Percentiles rank a stretch among this genome's conserved stretches.
Conservation (phyloP, 2,888 invertebrate species). For the Amiota communis region DNA sequence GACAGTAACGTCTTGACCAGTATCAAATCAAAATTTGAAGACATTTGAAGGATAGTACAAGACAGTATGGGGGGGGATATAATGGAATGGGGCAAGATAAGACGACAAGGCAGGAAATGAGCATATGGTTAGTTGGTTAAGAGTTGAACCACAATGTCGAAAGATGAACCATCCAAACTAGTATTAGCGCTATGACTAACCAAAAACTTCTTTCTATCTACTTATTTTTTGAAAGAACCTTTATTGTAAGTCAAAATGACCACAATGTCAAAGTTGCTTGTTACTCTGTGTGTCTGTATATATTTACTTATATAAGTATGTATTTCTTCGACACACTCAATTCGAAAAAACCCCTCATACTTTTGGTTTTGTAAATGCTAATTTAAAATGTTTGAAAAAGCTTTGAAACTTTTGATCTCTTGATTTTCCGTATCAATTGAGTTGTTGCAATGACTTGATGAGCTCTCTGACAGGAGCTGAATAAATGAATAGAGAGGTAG, state of each 20-base stretch:
- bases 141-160: too few species aligned
- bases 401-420: constrained; percentile 28
- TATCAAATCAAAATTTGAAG: not conserved
- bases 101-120: not conserved
- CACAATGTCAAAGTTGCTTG: constrained; percentile 11
- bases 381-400: constrained; percentile 30
- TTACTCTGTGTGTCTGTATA: not conserved
- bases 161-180: too few species aligned
- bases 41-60: too few species aligned
- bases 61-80: too few species aligned
- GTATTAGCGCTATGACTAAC: not conserved
- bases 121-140: not conserved
- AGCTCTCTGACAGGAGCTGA: not conserved
- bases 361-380: constrained; percentile 11
- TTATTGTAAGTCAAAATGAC: constrained; percentile 23
- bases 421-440: constrained; percentile 26
- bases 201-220: constrained; percentile 2
- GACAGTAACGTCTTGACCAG: constrained; percentile 6
- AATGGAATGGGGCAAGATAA: too few species aligned
- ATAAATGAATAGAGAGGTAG: not conserved
- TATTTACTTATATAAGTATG: not conserved
- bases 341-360: not conserved
- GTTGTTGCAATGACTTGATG: constrained; percentile 22
- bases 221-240: not conserved
- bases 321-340: too few species aligned